Conservation (phyloP, 2,888 invertebrate genomes). For the Agrotis puta region DNA sequence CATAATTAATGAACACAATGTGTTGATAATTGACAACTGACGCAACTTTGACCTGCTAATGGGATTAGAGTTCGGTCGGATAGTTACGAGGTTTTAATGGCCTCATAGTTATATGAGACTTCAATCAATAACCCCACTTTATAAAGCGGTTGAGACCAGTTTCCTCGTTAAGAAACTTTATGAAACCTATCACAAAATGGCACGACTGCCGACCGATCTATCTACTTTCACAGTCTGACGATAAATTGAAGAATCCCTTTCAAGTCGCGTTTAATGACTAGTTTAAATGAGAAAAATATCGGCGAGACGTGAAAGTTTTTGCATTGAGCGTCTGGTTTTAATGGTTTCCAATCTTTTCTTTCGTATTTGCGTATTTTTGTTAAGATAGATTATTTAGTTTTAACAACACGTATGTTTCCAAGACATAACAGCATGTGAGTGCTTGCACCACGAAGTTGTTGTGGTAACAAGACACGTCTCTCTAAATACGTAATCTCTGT, state of each 20-base stretch:
- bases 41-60: slow-evolving; percentile 42
- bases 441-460: background rate
- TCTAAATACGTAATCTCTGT: background rate
- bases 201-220: slow-evolving; percentile 40
- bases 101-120: slow-evolving; percentile 49
- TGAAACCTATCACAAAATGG: slow-evolving; percentile 61
- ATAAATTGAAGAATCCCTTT: slow-evolving; percentile 42
- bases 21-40: slow-evolving; percentile 35
- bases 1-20: slow-evolving; percentile 17
- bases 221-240: slow-evolving; percentile 27
- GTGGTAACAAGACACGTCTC: background rate
- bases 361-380: background rate
- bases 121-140: slow-evolving; percentile 61
- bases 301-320: slow-evolving; percentile 9
- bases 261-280: slow-evolving; percentile 18
- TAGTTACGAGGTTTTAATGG: slow-evolving; percentile 45
- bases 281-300: slow-evolving; percentile 28
- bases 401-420: too few species aligned
- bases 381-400: background rate
- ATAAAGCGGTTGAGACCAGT: slow-evolving; percentile 59
- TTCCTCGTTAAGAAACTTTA: slow-evolving; percentile 66
- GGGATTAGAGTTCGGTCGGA: slow-evolving; percentile 37
- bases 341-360: slow-evolving; percentile 6
- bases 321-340: background rate
- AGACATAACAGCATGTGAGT: background rate